Evolutionary conservation across 2,888 invertebrate species (phyloP), one percentile per base, ranked within the genome.

Genomic region (Prenolepis imparis): DNA sequence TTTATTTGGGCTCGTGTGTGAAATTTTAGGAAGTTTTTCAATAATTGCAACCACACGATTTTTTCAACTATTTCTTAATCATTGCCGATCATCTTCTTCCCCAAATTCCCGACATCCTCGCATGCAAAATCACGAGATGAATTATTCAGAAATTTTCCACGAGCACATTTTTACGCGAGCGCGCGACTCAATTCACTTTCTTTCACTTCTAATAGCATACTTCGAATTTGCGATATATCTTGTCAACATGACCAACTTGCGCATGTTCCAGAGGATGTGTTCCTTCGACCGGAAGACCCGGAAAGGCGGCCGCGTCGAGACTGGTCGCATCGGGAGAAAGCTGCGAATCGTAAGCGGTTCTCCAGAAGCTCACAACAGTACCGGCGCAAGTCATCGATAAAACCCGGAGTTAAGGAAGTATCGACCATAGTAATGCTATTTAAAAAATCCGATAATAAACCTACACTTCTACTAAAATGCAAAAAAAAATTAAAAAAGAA

Each of bases 281-380:
- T 24, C 24, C n/a, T 28, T 44, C 44, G 44, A 61, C 24, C 52
- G 57, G 44, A 78, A 70, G 68, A 70, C 39, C 70, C 87, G 89
- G 86, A 88, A 89, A 87, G 90, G 89, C 92, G 91, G 90, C 86
- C 88, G 88, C 88, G 89, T 85, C 86, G 82, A 88, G 92, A 93
- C 93, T 93, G 92, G 92, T 91, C 91, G 89, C 88, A 90, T 90
- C 91, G 91, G 84, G 87, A 82, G 86, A 88, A 85, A 89, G 83
- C 89, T 85, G 72, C 73, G 82, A 85, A 87, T 87, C 88, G 89
- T 59, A 48, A 84, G 57, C 87, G 89, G 90, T 90, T 90, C 87
- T 89, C 77, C 83, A 66, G 70, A 85, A 87, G 52, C 67, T 12
- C 18, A 63, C 21, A 36, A 21, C 78, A 80, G 78, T 70, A 36